Evolutionary conservation across 2,888 invertebrate genomes (phyloP).

Genomic region (Ellobium chinense): DNA sequence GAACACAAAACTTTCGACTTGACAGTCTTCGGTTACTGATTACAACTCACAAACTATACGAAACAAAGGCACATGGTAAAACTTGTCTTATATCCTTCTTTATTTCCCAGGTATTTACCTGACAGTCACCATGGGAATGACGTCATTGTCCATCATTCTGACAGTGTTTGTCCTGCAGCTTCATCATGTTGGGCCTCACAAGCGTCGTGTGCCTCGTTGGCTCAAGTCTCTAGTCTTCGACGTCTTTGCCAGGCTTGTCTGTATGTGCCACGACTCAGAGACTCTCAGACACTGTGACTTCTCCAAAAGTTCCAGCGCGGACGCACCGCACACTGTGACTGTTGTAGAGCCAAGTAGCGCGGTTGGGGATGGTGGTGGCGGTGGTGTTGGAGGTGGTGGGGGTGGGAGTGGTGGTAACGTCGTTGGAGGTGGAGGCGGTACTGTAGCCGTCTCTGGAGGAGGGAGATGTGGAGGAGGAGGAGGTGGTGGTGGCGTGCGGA

Average conservation of each 20-base stretch:
- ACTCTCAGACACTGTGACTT: constrained; percentile 32
- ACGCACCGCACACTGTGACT: not conserved
- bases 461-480: not conserved
- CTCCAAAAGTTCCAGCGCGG: not conserved
- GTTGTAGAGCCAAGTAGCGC: not conserved
- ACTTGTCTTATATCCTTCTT: no score
- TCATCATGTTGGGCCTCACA: constrained; percentile 78
- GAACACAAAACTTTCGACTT: no score
- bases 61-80: no score
- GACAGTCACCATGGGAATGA: constrained; percentile 80
- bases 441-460: not conserved
- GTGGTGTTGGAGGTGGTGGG: not conserved
- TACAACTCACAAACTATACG: no score
- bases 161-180: constrained; percentile 80
- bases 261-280: constrained; percentile 66
- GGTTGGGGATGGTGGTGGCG: not conserved
- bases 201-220: constrained; percentile 77
- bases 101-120: constrained; percentile 80
- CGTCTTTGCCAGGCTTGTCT: constrained; percentile 73
- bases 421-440: not conserved
- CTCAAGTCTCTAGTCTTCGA: constrained; percentile 75
- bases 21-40: no score
- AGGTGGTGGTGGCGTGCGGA: constrained; percentile 15
- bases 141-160: constrained; percentile 79
- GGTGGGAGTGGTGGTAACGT: no score